Base-by-base conservation (phyloP, 2,797 vertebrate genomes). In the Megaceryle alcyon region DNA sequence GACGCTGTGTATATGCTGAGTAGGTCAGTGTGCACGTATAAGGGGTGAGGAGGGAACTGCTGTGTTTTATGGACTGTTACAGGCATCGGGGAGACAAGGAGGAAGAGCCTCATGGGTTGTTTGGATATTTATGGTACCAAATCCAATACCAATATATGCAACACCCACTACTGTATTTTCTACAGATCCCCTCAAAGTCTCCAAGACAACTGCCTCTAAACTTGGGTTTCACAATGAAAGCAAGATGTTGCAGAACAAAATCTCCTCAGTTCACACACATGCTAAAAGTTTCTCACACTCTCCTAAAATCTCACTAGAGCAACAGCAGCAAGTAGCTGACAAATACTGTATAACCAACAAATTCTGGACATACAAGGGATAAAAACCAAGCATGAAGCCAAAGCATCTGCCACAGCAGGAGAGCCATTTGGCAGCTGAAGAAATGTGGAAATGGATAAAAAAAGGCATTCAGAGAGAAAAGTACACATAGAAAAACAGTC, bases 401-500 rank as follows among this genome's bases (percentile, higher is more conserved):
- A 81, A 92, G 61, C 72, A 92, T 72, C 91, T 95, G 73, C 83
- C 77, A 71, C 78, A 84, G 51, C 71, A 84, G 88, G 46, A 91
- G 80, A 86, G 56, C 39, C 28, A 70, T 66, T 86, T 88, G 90
- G 88, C 95, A 95, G 80, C 88, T 80, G 63, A 91, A 92, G 35
- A 44, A 69, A 63, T 37, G 43, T n/a, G 61, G 33, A 88, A 82
- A 81, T 48, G 46, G 51, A 59, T 16, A 81, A 92, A 83, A 80
- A 78, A 80, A 81, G 25, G 15, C 51, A 65, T 69, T 78, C 75
- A 48, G 51, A 46, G 33, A 88, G 54, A 56, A 88, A 83, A 93
- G 43, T 61, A 90, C 70, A 73, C 33, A 59, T 0, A 92, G 60
- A 82, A 91, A 85, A 43, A 2, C 35, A 41, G 70, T 64, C 86